Evolutionary conservation across 2,888 invertebrate species (phyloP), one percentile per base, ranked within the genome.

Genomic region (Melanargia galathea): DNA sequence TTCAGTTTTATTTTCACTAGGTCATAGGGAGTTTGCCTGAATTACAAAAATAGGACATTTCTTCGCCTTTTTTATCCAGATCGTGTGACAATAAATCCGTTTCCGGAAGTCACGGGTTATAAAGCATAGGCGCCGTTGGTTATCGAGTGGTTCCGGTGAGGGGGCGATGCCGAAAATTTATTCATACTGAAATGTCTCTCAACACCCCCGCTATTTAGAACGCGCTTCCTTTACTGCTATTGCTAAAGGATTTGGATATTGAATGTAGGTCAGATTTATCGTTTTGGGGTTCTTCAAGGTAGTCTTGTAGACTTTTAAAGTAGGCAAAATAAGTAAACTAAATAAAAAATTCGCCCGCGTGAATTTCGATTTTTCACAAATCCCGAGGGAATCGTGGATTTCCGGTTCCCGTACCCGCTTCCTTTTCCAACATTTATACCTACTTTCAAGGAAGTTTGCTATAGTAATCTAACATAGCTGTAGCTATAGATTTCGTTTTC

Each of bases 101-200:
- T 83, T 85, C 86, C 90, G 91, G 91, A 90, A 87, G 88, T 89
- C 84, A 91, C 80, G 90, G 87, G 83, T 80, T 90, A 91, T 91
- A 91, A 91, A 90, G 83, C 91, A 86, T 87, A 89, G 89, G 86
- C 88, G 86, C 84, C 79, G 83, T 81, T 79, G 87, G 86, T 86
- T 89, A 90, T 90, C 88, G 87, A 87, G 85, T 80, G 82, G 84
- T 83, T 90, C 90, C 90, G 88, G 86, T 78, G 76, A 75, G 76
- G 78, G 75, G 76, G 75, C 76, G 73, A 75, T 71, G 73, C 80
- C 75, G 82, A 77, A 87, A 89, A 90, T 90, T 86, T 91, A 91
- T 90, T 90, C 90, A 89, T 83, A 82, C 82, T 71, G 80, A 83
- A 83, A 78, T 79, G 83, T 80, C 87, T 87, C 86, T 82, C 86